Base-by-base conservation (phyloP, 2,797 vertebrate genomes). In the Melanotaenia trifasciata region DNA sequence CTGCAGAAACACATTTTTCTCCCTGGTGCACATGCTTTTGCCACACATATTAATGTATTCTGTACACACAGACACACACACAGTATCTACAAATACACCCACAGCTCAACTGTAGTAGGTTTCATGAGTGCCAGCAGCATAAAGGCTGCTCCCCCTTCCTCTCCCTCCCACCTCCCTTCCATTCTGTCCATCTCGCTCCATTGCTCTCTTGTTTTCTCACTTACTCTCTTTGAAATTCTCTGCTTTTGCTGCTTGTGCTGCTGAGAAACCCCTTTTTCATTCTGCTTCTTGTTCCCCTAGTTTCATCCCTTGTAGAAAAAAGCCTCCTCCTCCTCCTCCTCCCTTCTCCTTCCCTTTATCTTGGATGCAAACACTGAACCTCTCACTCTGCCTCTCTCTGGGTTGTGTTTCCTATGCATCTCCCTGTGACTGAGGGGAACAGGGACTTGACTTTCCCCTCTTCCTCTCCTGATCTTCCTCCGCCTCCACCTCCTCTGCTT, bases 31-130 rank as follows among this genome's bases (percentile, higher is more conserved):
- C 59, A 35, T 64, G 67, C 70, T 64, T 61, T 22, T 28, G 72
- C 47, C 64, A 76, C 74, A 82, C 77, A 65, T 58, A 68, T 36
- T 40, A 53, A 51, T 35, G 26, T 24, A 63, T 53, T 63, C 35
- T 43, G 47, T 69, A 64, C 59, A 53, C 58, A 45, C 35, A 24
- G 28, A 61, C 36, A 67, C 26, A 62, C 76, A 58, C 65, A 60
- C 76, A 71, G 47, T 51, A 58, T 85, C 78, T 77, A 78, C 76
- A 82, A 74, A 83, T 73, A 86, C 84, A 86, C 81, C 65, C 86
- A 83, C 87, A 72, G 79, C 78, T 84, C 80, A 57, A 78, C 77
- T 78, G 80, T 86, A 86, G 89, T 88, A 90, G 80, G 75, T 84
- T 88, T 81, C 77, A 79, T 67, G 70, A 83, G 81, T 78, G 85